Evolutionary conservation across 2,113 vertebrate genomes (phyloP).

Genomic region (Cygnus buccinator): DNA sequence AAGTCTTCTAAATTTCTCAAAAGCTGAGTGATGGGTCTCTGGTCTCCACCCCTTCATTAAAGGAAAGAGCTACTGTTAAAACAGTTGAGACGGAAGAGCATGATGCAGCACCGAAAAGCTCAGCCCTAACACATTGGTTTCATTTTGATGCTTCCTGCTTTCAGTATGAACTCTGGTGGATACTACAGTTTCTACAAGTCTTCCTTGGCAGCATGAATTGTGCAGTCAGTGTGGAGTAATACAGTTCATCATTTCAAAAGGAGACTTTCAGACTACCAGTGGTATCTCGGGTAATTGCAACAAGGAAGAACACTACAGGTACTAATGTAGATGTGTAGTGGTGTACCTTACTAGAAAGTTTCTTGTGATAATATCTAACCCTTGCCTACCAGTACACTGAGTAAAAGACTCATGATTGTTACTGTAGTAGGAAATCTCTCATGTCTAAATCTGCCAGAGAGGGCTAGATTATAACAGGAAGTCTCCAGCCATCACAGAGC

Average conservation of each 20-base stretch:
- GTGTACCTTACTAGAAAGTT: not conserved
- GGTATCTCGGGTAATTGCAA: not conserved
- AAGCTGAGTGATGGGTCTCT: not conserved
- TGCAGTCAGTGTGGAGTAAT: accelerated
- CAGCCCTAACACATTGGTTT: not conserved
- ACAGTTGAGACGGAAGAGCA: not conserved
- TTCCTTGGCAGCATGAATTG: not conserved
- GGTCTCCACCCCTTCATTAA: not conserved
- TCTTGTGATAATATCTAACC: not conserved
- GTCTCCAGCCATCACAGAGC: not conserved
- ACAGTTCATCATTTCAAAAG: not conserved
- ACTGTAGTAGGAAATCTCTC: not conserved
- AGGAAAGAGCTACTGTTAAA: not conserved
- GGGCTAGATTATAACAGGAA: not conserved
- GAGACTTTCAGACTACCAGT: not conserved
- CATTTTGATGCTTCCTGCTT: not conserved
- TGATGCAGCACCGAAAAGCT: not conserved
- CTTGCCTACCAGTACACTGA: not conserved
- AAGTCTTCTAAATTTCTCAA: not conserved
- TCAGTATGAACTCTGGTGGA: not conserved
- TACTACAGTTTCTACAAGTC: not conserved
- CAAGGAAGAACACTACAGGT: not conserved
- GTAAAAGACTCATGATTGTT: not conserved
- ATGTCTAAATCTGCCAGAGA: not conserved
- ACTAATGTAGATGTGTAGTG: not conserved